These are phyloP conservation scores for Zhuqinia jingwanae DNA, from an alignment of 2,888 invertebrate genomes.

Conservation along the genomic window DNA sequence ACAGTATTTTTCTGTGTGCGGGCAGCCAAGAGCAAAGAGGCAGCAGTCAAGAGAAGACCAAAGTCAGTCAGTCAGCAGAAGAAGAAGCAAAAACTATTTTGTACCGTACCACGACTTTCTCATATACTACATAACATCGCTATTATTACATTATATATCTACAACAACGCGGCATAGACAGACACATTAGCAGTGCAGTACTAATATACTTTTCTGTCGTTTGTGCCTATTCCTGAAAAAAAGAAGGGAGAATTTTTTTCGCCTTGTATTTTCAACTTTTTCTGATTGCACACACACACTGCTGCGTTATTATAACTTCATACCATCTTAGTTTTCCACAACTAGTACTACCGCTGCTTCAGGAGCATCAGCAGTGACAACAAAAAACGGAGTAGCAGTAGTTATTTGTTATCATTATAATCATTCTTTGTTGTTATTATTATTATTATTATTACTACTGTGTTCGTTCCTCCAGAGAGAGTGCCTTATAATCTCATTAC, in stretches of 20 bases:
- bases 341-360: conserved; percentile 51
- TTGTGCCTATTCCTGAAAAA: conserved; percentile 18
- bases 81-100: conserved; percentile 36
- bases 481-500: conserved; percentile 68
- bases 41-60: conserved; percentile 19
- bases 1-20: conserved; percentile 55
- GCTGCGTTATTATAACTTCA: conserved; percentile 16
- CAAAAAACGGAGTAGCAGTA: conserved; percentile 5
- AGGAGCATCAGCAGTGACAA: conserved; percentile 33
- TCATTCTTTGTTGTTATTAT: conserved; percentile 61
- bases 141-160: conserved; percentile 1
- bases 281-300: conserved; percentile 14
- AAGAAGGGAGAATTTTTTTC: conserved; percentile 40
- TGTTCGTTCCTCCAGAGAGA: conserved; percentile 69
- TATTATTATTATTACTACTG: conserved; percentile 40
- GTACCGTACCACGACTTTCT: conserved; percentile 47
- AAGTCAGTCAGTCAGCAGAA: conserved; percentile 45
- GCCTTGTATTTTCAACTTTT: conserved; percentile 41
- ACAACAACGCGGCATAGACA: not conserved
- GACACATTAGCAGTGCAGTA: conserved; percentile 34
- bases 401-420: conserved; percentile 54
- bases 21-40: conserved; percentile 44
- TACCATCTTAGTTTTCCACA: conserved; percentile 39
- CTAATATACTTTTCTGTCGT: conserved; percentile 39
- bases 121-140: not conserved